Evolutionary conservation across 2,888 invertebrate genomes (phyloP).

Genomic region (Marronus borbonicus): DNA sequence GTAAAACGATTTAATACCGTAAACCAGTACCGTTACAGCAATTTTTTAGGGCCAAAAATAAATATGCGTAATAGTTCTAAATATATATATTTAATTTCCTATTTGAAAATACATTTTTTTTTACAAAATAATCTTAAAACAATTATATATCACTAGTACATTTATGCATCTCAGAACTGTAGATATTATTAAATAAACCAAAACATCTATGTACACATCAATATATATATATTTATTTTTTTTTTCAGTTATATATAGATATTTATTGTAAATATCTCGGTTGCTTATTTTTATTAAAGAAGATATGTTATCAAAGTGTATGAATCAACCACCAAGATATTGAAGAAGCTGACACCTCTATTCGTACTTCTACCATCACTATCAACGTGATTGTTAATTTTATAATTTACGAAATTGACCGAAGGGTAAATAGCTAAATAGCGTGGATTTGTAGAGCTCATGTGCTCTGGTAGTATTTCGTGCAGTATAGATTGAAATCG

Average conservation of each 20-base stretch:
- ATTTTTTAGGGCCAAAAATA: not conserved
- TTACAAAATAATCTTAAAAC: conserved; percentile 50
- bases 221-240: conserved; percentile 9
- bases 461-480: too few species aligned
- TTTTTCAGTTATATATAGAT: not conserved
- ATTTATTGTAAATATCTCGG: too few species aligned
- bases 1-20: too few species aligned
- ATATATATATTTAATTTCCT: conserved; percentile 50
- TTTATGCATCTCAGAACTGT: conserved; percentile 22
- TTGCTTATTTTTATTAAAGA: conserved; percentile 18
- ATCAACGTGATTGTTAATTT: too few species aligned
- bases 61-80: not conserved
- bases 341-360: too few species aligned
- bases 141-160: conserved; percentile 46
- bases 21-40: too few species aligned
- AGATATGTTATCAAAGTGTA: not conserved
- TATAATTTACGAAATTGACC: too few species aligned
- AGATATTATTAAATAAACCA: conserved; percentile 13
- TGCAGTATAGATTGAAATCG: too few species aligned
- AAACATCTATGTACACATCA: conserved; percentile 32
- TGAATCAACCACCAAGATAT: too few species aligned
- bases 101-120: conserved; percentile 50
- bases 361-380: too few species aligned
- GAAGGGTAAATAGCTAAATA: too few species aligned
- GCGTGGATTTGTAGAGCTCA: too few species aligned